Evolutionary conservation across 2,888 invertebrate genomes (phyloP).

Genomic region (Tinea trinotella): DNA sequence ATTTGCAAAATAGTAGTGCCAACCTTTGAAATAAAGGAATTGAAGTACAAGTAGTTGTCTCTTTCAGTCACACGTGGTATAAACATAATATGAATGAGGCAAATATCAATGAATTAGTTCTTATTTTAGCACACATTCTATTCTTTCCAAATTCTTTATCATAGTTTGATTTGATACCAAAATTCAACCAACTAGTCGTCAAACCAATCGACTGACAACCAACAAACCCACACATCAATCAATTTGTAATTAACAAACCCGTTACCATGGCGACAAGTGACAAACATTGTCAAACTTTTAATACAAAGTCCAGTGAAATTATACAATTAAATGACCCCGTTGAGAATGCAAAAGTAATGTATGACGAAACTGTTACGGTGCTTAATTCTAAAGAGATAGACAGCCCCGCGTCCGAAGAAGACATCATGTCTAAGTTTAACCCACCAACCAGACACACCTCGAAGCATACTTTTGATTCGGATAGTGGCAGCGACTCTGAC

Average conservation of each 20-base stretch:
- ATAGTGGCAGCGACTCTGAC: constrained; percentile 53
- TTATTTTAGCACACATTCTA: too few species aligned
- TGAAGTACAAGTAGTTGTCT: too few species aligned
- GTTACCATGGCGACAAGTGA: constrained; percentile 59
- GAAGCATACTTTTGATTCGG: constrained; percentile 58
- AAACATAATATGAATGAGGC: too few species aligned
- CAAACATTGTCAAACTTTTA: constrained; percentile 63
- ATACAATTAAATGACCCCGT: constrained; percentile 22
- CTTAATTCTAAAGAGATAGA: constrained; percentile 71
- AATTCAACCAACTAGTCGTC: background rate
- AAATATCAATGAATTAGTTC: too few species aligned
- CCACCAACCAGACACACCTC: constrained; percentile 57
- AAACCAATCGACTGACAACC: background rate
- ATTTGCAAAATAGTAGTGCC: too few species aligned
- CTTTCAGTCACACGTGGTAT: too few species aligned
- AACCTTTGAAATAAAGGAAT: too few species aligned
- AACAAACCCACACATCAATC: too few species aligned
- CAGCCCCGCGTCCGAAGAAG: constrained; percentile 53
- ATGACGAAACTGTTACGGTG: constrained; percentile 74
- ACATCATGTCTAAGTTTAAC: constrained; percentile 59
- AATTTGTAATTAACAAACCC: constrained; percentile 19
- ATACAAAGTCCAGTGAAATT: constrained; percentile 30
- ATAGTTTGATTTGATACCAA: too few species aligned
- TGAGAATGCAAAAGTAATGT: constrained; percentile 51
- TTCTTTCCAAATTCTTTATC: too few species aligned